Evolutionary conservation across 2,888 invertebrate species (phyloP), one percentile per base, ranked within the genome.

Genomic region (Caenorhabditis sp.): DNA sequence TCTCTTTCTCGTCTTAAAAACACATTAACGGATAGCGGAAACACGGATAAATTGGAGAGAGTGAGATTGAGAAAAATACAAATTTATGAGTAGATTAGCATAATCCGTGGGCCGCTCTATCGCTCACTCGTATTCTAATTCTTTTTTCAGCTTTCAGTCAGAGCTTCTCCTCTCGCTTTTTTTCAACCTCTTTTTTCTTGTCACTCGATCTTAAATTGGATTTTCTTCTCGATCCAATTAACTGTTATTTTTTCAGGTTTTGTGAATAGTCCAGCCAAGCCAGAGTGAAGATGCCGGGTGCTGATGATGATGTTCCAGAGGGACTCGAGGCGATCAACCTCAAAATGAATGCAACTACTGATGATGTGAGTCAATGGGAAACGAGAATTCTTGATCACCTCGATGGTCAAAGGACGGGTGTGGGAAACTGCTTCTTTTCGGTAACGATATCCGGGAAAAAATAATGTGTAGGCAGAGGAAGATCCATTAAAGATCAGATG

Each of bases 291-390:
- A 84, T 84, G 84, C 68, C 84, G 12, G 85, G 72, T 51, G 38
- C 38, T 38, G 85, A 85, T 54, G 89, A 89, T 80, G 90, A 89
- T 73, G 85, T 91, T 68, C 92, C 92, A 54, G 90, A 92, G 61
- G 87, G 89, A 38, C 88, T 91, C 56, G 91, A 92, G 82, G 89
- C 88, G 63, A 92, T 92, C 84, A 91, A 92, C 81, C 87, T 92
- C 64, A 90, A 90, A 79, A 92, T 92, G 87, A 91, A 92, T 79
- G 85, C 88, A 12, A 89, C 88, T 16, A 89, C 92, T 19, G 92
- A 92, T 79, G 92, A 92, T 35, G 92, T 91, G 69, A 85, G 90
- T 89, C 28, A 44, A 59, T 47, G 44, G 47, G 51, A 38, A 51
- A 77, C 61, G 4, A 51, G 77, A 82, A 77, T 69, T 61, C 51